Evolutionary conservation across 2,113 vertebrate species (phyloP), one percentile per base, ranked within the genome.

Genomic region (Dasypus novemcinctus): DNA sequence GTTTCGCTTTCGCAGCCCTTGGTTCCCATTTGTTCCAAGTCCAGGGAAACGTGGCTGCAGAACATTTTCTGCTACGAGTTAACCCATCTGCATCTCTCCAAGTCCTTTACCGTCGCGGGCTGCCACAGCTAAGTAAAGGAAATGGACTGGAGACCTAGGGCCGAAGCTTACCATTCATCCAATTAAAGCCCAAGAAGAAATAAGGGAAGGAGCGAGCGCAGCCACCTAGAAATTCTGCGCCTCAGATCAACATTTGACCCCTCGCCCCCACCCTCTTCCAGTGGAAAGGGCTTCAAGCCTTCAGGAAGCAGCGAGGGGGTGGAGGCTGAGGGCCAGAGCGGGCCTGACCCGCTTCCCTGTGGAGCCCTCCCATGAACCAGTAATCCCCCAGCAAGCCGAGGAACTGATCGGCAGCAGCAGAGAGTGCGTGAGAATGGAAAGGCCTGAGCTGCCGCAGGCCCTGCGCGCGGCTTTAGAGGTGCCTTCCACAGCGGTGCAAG

Each of bases 361-460:
- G 52, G 86, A 87, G 41, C 89, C 69, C 29, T 57, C 33, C 0
- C 54, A 54, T 91, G 69, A 91, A 93, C 95, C 82, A 96, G 93
- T 71, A 79, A 82, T n/a, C 20, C 36, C 27, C 36, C 54, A 31
- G 11, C 1, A 43, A 85, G 90, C 89, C 3, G 71, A 83, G 64
- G 74, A 69, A 7, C 57, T 64, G 69, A 54, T 86, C 83, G 85
- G 88, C 38, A 78, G 81, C 41, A 61, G 83, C 57, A 78, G 84
- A 71, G 64, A 81, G 23, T 80, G 74, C 64, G 90, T 94, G 80
- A 96, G 96, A 96, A 93, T 90, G 91, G 93, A 93, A 97, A 95
- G 88, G 63, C 31, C 1, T 0, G 46, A 33, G 61, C 68, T 3
- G 29, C 64, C 31, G 76, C 25, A 0, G 59, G 80, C 71, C 0